Percentiles rank a stretch among this genome's conserved stretches.
Evolutionary conservation across 2,113 vertebrate genomes (phyloP).

Genomic region (Butastur rufipennis): DNA sequence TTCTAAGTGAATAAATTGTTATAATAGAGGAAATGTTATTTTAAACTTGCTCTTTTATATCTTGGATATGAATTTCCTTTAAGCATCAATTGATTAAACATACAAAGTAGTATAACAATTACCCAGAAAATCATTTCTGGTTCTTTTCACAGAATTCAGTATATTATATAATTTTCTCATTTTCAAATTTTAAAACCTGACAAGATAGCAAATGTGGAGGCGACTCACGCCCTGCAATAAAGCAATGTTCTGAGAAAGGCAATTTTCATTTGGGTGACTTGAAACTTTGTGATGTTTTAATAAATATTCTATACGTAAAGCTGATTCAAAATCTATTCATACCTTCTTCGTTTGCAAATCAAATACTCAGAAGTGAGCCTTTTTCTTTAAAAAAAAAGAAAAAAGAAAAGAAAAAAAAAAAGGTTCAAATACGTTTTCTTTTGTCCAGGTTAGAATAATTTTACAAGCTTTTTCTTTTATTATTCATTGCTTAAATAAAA

Average conservation of each 20-base stretch:
- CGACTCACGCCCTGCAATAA: neutral
- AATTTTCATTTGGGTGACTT: neutral
- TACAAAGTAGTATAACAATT: neutral
- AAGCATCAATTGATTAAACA: neutral
- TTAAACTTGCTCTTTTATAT: neutral
- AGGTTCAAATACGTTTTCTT: neutral
- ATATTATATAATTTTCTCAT: neutral
- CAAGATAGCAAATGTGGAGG: neutral
- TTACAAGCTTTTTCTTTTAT: neutral
- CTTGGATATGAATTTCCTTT: neutral
- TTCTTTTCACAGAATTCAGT: neutral
- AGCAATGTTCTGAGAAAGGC: neutral
- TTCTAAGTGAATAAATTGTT: constrained; percentile 23
- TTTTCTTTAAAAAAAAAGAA: neutral
- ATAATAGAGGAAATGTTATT: neutral
- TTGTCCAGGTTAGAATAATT: neutral
- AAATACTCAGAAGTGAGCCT: neutral
- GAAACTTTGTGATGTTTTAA: neutral
- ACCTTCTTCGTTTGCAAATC: neutral
- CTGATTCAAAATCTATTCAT: neutral
- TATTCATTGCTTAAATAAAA: neutral
- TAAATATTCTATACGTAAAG: neutral
- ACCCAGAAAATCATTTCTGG: neutral
- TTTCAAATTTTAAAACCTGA: constrained; percentile 3
- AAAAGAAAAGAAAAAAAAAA: neutral